These are phyloP conservation scores for Gasterosteus aculeatus DNA, from an alignment of 2,113 vertebrate genomes.

Conservation along the genomic window DNA sequence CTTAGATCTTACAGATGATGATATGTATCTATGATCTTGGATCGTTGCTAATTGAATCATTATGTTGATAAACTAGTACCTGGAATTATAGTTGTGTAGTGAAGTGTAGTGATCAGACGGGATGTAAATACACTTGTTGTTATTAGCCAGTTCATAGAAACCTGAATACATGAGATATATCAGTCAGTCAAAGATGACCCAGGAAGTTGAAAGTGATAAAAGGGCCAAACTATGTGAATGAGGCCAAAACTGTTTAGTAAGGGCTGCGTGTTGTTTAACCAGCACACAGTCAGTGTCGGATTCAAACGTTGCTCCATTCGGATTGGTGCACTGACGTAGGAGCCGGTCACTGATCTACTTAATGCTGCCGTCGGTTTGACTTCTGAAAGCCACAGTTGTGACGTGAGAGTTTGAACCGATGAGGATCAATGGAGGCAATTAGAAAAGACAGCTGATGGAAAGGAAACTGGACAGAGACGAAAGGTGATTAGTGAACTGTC, in stretches of 20 bases:
- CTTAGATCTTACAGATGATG: too few species aligned
- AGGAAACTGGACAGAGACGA: neutral
- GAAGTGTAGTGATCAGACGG: neutral
- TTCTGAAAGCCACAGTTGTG: neutral
- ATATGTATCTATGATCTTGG: too few species aligned
- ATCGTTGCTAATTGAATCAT: neutral
- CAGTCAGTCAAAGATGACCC: neutral
- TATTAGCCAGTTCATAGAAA: neutral
- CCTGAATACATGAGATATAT: neutral
- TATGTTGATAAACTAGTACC: neutral
- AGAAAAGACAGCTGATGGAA: conserved; percentile 1
- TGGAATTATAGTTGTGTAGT: neutral
- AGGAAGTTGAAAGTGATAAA: neutral
- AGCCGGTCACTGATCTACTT: neutral
- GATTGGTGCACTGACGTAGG: neutral
- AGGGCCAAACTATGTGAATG: neutral
- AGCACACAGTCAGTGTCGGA: neutral
- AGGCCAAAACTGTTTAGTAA: neutral
- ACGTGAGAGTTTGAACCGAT: conserved; percentile 1
- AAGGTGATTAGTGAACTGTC: neutral
- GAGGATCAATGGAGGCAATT: conserved; percentile 23
- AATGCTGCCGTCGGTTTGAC: neutral
- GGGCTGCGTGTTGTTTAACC: neutral
- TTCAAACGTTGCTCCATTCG: neutral
- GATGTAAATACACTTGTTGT: neutral